Base-by-base conservation (phyloP, 1,140 invertebrate species). In the Panonychus citri region DNA sequence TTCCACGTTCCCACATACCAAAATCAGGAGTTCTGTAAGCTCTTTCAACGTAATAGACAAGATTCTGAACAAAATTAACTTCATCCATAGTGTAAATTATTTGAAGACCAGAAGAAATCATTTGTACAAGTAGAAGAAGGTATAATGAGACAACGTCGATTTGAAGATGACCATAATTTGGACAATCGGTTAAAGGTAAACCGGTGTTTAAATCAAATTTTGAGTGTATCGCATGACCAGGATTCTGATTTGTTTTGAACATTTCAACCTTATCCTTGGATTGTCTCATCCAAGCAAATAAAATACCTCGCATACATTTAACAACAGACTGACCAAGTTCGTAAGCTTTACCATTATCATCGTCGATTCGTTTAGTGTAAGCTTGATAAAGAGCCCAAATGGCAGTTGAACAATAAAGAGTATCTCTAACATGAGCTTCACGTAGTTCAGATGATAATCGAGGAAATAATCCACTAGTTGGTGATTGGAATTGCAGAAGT, bases 1-100 rank as follows among this genome's bases (percentile, higher is more conserved):
- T 90, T 25, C 95, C 95, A 63, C 90, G 74, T 73, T 97, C 93
- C 94, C 94, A 98, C 81, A 96, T 94, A 15, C 93, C 94, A 77
- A 82, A 98, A 74, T 98, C 95, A 12, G 95, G 93, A 1, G 91
- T 98, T 56, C 95, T 75, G 71, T 99, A 99, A 1, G 94, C 90
- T 66, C 95, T 75, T 72, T 99, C 95, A 10, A 99, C 88, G 74
- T 98, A 99, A 68, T 97, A 99, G 4, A 99, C 91, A 19, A 99
- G 73, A 74, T 98, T 98, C 73, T 99, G 95, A 27, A 99, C 76
- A 76, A 99, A 98, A 46, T 84, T 85, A 3, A 99, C 93, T 76
- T 99, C 95, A 75, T 96, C 89, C 75, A 90, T 85, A 17, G 90
- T 95, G 68, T 93, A 98, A 65, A 99, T 89, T 55, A 99, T 93